Conservation (phyloP, 1,140 invertebrate species). For the Ceratosolen fusciceps region DNA sequence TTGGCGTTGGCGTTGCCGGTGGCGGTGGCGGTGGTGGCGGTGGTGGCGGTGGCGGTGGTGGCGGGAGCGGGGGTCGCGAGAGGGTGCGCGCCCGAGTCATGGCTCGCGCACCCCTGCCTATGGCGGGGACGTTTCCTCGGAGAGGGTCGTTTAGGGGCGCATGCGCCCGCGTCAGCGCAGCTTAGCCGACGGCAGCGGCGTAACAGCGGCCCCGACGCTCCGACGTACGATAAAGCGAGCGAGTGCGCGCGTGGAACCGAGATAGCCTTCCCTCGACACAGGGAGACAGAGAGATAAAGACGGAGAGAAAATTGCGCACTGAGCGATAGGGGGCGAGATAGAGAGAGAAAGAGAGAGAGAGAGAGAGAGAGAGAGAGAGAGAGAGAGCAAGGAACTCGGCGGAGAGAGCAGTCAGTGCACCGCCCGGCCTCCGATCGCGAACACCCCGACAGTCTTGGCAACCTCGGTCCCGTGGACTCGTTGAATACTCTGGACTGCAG, state of each 20-base stretch:
- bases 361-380: conserved; percentile 28
- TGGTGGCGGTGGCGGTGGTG: neutral
- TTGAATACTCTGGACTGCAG: neutral
- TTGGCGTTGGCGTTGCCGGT: neutral
- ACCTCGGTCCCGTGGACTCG: conserved; percentile 12
- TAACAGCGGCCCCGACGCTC: neutral
- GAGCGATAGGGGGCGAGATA: too few relatives aligned
- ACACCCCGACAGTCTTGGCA: conserved; percentile 46
- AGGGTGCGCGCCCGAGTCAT: neutral
- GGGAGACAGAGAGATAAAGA: conserved; percentile 23
- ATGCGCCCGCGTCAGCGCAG: conserved; percentile 46
- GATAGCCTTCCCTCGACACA: conserved; percentile 11
- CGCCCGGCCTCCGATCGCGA: conserved; percentile 64
- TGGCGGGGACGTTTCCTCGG: neutral
- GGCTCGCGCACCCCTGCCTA: neutral
- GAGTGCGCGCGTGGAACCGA: conserved; percentile 1
- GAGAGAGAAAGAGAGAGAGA: conserved; percentile 25
- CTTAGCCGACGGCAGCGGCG: conserved; percentile 22
- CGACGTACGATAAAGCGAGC: conserved; percentile 26
- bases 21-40: neutral
- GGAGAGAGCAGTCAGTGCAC: conserved; percentile 65
- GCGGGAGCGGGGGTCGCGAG: neutral
- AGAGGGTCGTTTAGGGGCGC: neutral
- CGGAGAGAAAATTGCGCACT: too few relatives aligned
- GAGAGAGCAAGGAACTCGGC: conserved; percentile 52